Evolutionary conservation across 92 coral and sea anemone genomes (phyloP).

Genomic region (Umimayanthus chanpuru): DNA sequence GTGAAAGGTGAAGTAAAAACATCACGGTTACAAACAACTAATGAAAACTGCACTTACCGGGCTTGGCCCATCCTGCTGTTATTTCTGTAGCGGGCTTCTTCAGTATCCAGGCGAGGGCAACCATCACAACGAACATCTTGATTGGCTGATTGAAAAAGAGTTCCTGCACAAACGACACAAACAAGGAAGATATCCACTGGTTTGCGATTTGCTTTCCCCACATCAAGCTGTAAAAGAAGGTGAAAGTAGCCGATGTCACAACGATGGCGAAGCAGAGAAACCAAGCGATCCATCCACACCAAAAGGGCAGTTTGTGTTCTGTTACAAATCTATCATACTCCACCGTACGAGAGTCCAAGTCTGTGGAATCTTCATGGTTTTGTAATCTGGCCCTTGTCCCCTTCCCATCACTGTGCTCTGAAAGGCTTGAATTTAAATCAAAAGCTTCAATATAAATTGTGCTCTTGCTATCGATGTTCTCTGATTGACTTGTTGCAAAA

Average conservation of each 20-base stretch:
- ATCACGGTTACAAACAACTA: not conserved
- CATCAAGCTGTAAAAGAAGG: constrained; percentile 81
- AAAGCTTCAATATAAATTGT: not conserved
- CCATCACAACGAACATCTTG: constrained; percentile 64
- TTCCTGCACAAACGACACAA: constrained; percentile 81
- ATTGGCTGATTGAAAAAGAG: constrained; percentile 80
- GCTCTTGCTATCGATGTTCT: not conserved
- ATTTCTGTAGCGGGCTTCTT: constrained; percentile 7
- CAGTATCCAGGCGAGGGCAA: constrained; percentile 57
- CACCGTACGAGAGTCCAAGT: not conserved
- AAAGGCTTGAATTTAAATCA: not conserved
- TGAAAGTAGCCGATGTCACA: constrained; percentile 66
- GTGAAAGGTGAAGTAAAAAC: too few species aligned
- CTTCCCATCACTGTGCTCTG: not conserved
- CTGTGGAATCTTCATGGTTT: not conserved
- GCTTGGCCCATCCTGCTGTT: constrained; percentile 13
- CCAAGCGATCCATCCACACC: constrained; percentile 77
- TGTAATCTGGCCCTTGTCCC: not conserved
- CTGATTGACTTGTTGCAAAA: not conserved
- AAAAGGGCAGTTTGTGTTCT: constrained; percentile 55
- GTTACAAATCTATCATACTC: not conserved
- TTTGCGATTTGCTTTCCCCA: constrained; percentile 86
- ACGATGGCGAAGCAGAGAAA: constrained; percentile 64
- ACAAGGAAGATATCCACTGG: constrained; percentile 86
- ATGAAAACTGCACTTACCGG: not conserved